phyloP scores from a whole-genome alignment of 2,113 vertebrate genomes.

The Sceloporus tristichus region DNA sequence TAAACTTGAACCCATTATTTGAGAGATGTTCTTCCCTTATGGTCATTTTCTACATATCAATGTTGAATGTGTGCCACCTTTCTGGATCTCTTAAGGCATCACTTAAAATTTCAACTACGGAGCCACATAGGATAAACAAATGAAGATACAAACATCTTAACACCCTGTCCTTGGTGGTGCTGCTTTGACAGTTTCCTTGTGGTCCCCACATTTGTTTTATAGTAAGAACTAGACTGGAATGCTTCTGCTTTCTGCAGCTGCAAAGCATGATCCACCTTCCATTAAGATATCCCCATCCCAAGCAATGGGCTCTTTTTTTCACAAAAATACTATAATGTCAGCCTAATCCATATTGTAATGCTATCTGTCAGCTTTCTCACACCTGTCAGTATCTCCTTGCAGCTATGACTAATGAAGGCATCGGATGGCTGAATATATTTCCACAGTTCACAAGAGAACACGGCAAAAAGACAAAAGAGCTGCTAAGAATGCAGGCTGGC shows the following conservation, averaged over 20 bases:
- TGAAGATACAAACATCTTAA: background rate
- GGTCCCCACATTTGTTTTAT: background rate
- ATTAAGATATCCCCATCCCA: background rate
- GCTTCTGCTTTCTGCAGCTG: background rate
- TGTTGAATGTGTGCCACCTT: no score
- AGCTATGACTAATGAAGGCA: background rate
- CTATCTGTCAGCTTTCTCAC: background rate
- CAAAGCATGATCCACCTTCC: background rate
- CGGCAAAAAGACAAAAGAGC: background rate
- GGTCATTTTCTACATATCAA: background rate
- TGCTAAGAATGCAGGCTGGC: background rate
- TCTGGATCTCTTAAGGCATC: background rate
- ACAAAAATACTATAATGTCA: background rate
- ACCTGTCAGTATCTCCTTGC: background rate
- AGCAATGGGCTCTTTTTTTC: background rate
- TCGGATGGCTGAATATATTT: background rate
- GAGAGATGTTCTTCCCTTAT: conserved; percentile 24
- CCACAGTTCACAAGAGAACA: background rate
- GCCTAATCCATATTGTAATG: background rate
- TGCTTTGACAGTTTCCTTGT: background rate
- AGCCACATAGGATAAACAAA: background rate
- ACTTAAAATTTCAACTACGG: background rate
- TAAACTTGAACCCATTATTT: conserved; percentile 50
- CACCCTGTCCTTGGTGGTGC: background rate
- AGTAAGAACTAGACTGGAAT: background rate